Evolutionary conservation across 2,797 vertebrate species (phyloP), one percentile per base, ranked within the genome.

Genomic region (Tragelaphus eurycerus): DNA sequence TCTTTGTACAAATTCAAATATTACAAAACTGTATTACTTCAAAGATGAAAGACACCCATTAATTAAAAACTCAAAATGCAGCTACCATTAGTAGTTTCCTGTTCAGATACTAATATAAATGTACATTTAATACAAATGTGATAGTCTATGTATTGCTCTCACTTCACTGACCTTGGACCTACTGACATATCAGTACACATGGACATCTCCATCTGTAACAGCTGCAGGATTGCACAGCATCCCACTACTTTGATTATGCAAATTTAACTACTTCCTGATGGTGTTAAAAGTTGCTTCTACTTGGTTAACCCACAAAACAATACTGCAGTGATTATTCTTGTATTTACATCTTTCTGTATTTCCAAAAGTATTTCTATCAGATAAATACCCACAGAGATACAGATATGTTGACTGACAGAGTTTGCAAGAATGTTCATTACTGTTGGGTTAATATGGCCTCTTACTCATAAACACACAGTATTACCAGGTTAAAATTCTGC

Each of bases 401-500:
- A 76, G n/a, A n/a, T 5, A 43, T 23, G 17, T 4, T 76, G 2
- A 78, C 46, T 19, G 38, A 74, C 38, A 93, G n/a, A 27, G 23
- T 21, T 60, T 57, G 43, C 29, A 31, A 29, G 14, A 90, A 78
- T 50, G 14, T 7, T 43, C 43, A 43, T 43, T 15, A 13, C 16
- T 82, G 55, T 81, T 86, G 83, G 16, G 27, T 71, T 95, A 67
- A 57, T 3, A 50, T 6, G 52, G 6, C 13, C 76, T 38, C 7
- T 21, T 17, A 31, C 38, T 74, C 76, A 84, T 62, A 78, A 88
- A 89, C 46, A 11, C 29, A 54, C 9, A 87, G 59, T 34, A 82
- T 57, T 23, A 67, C 17, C 57, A 92, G 54, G 29, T 59, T 96
- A 95, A 89, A 81, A 91, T 97, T 98, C 96, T 48, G 17, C 31